Evolutionary conservation across 1,140 invertebrate genomes (phyloP).

Genomic region (Ephestia elutella): DNA sequence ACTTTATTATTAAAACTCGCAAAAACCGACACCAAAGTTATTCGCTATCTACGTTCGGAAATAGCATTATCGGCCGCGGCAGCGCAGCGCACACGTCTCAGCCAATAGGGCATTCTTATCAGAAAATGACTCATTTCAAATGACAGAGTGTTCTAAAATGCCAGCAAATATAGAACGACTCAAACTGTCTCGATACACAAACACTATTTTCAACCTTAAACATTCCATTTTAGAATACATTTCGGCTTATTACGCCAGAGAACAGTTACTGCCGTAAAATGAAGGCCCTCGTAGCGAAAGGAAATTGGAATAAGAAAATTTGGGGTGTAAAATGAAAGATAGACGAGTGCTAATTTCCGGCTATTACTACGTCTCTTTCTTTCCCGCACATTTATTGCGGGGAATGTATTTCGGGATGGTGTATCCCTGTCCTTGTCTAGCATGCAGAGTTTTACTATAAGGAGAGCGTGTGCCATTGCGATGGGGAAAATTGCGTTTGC

Average conservation of each 20-base stretch:
- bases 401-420: conserved; percentile 34
- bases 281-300: conserved; percentile 54
- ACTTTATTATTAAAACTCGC: conserved; percentile 71
- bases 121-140: conserved; percentile 75
- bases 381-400: conserved; percentile 65
- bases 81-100: conserved; percentile 67
- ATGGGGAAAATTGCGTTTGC: conserved; percentile 14
- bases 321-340: conserved; percentile 75
- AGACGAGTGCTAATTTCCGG: conserved; percentile 74
- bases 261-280: conserved; percentile 39
- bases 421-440: conserved; percentile 59
- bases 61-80: conserved; percentile 63
- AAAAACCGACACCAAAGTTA: conserved; percentile 68
- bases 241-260: conserved; percentile 3
- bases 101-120: conserved; percentile 74
- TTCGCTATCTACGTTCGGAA: conserved; percentile 69
- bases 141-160: conserved; percentile 71
- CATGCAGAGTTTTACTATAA: conserved; percentile 37
- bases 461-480: conserved; percentile 30
- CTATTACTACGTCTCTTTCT: conserved; percentile 72
- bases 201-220: conserved; percentile 32
- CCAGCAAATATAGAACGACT: conserved; percentile 35
- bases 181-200: conserved; percentile 16
- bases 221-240: conserved; percentile 16
- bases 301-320: conserved; percentile 75